Conservation (phyloP, 2,797 vertebrate species). For the Melanotaenia parkinsoni region DNA sequence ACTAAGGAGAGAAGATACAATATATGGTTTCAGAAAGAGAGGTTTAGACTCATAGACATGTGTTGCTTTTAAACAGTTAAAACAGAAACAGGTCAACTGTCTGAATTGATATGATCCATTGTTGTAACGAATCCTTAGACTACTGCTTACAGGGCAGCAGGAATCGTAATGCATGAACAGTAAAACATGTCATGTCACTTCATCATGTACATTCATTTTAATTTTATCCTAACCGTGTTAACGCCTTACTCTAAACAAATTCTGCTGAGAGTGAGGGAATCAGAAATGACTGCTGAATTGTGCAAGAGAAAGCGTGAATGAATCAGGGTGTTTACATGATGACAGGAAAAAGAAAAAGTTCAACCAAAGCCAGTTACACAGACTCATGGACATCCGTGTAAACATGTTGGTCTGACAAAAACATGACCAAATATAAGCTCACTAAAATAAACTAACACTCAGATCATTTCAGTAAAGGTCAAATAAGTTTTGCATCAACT, state of each 20-base stretch:
- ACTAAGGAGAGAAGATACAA: conserved; percentile 39
- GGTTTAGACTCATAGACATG: conserved; percentile 30
- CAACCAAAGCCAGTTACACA: too few relatives aligned
- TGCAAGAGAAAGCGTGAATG: too few relatives aligned
- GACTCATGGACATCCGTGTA: too few relatives aligned
- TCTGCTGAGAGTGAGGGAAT: too few relatives aligned
- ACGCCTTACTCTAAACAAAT: too few relatives aligned
- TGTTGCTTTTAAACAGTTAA: conserved; percentile 31
- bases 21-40: conserved; percentile 25
- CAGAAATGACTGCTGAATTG: too few relatives aligned
- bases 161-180: neutral
- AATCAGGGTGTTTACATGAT: too few relatives aligned
- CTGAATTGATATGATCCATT: neutral
- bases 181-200: neutral
- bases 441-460: too few relatives aligned
- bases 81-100: conserved; percentile 17
- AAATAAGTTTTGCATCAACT: too few relatives aligned
- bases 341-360: too few relatives aligned
- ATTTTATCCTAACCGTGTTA: neutral
- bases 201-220: neutral
- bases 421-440: neutral
- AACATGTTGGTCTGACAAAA: neutral
- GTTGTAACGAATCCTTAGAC: neutral
- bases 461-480: too few relatives aligned
- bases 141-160: neutral